Evolutionary conservation across 37 sponge, comb jelly and placozoan genomes (phyloP).

Genomic region (Cladorhizidae sp.): DNA sequence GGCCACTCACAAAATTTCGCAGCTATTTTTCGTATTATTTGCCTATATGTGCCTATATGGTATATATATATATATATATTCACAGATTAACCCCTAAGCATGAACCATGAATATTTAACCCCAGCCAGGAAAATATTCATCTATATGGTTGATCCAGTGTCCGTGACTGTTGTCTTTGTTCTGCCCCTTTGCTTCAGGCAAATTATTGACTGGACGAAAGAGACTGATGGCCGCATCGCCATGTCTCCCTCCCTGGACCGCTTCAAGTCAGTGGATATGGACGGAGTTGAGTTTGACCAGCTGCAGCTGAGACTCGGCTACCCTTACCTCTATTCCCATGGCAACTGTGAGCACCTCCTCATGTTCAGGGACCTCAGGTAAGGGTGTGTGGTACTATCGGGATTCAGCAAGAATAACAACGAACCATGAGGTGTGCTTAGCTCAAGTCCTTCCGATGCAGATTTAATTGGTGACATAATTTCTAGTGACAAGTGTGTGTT

Average conservation of each 20-base stretch:
- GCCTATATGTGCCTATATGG: not conserved
- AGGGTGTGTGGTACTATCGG: not conserved
- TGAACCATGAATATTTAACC: not conserved
- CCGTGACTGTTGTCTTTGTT: not conserved
- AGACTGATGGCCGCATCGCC: conserved; percentile 1
- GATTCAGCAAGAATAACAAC: not conserved
- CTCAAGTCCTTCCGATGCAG: too few species aligned
- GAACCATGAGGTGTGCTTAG: not conserved
- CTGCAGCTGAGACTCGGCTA: conserved; percentile 80
- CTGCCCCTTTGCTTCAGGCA: conserved; percentile 2
- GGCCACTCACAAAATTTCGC: too few species aligned
- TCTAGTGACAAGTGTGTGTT: too few species aligned
- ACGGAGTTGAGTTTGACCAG: conserved; percentile 47
- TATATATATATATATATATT: not conserved
- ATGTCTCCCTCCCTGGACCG: conserved; percentile 6
- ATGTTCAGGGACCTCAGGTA: conserved; percentile 78
- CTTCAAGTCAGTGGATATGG: conserved; percentile 46
- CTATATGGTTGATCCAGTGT: too few species aligned
- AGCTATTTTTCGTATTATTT: too few species aligned
- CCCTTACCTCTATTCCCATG: conserved; percentile 89
- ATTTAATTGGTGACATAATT: too few species aligned
- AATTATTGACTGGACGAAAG: conserved; percentile 49
- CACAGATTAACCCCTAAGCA: not conserved
- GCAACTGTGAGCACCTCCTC: conserved; percentile 88
- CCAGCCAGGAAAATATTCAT: too few species aligned